These are phyloP conservation scores for Brachirus orientalis DNA, from an alignment of 2,113 vertebrate species.

Conservation along the genomic window DNA sequence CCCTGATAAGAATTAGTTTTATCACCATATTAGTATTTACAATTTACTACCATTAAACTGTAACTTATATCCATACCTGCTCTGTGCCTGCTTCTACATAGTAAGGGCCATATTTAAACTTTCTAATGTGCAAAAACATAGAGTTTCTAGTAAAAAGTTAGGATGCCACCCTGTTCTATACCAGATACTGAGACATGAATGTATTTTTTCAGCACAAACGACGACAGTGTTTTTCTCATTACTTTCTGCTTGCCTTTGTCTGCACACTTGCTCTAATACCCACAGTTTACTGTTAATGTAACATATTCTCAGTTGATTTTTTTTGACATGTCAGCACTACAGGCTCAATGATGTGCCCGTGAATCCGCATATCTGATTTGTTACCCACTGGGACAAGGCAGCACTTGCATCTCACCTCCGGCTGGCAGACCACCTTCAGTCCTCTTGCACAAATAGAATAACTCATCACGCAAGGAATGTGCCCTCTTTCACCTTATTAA, in stretches of 20 bases:
- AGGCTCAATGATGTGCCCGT: slow-evolving; percentile 53
- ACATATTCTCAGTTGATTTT: slow-evolving; percentile 39
- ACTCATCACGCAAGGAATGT: slow-evolving; percentile 57
- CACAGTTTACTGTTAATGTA: slow-evolving; percentile 27
- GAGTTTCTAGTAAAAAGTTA: not conserved
- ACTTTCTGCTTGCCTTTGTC: not conserved
- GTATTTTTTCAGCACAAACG: slow-evolving; percentile 10
- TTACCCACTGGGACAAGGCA: slow-evolving; percentile 42
- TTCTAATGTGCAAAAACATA: too few relatives aligned
- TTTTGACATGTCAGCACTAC: slow-evolving; percentile 44
- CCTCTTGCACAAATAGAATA: slow-evolving; percentile 62
- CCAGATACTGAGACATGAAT: not conserved
- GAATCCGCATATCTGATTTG: slow-evolving; percentile 49
- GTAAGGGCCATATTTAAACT: too few relatives aligned
- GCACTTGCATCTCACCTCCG: slow-evolving; percentile 37
- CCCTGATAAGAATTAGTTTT: too few relatives aligned
- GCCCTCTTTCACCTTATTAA: too few relatives aligned
- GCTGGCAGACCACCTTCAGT: slow-evolving; percentile 42
- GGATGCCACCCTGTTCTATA: slow-evolving; percentile 6
- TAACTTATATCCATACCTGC: not conserved
- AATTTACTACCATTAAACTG: slow-evolving; percentile 37
- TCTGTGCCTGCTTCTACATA: too few relatives aligned
- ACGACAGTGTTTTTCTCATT: slow-evolving; percentile 6
- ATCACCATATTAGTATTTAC: too few relatives aligned
- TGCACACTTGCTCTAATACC: not conserved